These are phyloP conservation scores for Muntiacus muntjak DNA, from an alignment of 2,113 vertebrate species.

Conservation along the genomic window DNA sequence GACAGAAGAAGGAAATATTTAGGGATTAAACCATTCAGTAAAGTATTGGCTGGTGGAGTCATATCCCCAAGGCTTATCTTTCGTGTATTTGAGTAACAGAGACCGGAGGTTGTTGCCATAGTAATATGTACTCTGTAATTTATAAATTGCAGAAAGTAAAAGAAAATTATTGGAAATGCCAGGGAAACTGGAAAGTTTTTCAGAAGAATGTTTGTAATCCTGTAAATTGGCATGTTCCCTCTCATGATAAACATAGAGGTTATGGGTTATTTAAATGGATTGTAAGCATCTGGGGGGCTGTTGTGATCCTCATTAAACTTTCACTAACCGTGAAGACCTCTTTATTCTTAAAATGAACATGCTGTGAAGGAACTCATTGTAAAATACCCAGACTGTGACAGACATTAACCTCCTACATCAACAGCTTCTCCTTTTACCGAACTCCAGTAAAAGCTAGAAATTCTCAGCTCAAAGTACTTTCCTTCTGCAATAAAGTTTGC, in stretches of 20 bases:
- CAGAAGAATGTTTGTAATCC: constrained; percentile 39
- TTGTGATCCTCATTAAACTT: constrained; percentile 69
- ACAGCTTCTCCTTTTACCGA: constrained; percentile 33
- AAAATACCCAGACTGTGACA: constrained; percentile 57
- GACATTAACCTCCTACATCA: constrained; percentile 64
- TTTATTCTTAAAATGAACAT: constrained; percentile 66
- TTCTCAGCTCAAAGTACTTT: constrained; percentile 5
- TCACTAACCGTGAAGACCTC: constrained; percentile 59
- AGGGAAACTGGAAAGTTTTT: constrained; percentile 29
- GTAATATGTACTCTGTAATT: neutral
- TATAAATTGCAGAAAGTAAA: neutral
- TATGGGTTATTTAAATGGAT: constrained; percentile 63
- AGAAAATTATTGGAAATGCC: neutral
- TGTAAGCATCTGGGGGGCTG: constrained; percentile 40
- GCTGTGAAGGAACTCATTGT: constrained; percentile 64
- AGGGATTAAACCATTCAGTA: neutral
- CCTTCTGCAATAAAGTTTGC: neutral
- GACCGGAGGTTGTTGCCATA: constrained; percentile 28
- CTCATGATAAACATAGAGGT: constrained; percentile 55
- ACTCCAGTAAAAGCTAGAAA: constrained; percentile 52
- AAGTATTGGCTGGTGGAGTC: neutral
- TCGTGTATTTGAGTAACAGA: constrained; percentile 11
- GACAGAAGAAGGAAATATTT: neutral
- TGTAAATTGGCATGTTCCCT: neutral
- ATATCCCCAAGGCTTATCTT: neutral